Conservation (phyloP, 2,797 vertebrate species). For the Paratrypauchen microcephalus region DNA sequence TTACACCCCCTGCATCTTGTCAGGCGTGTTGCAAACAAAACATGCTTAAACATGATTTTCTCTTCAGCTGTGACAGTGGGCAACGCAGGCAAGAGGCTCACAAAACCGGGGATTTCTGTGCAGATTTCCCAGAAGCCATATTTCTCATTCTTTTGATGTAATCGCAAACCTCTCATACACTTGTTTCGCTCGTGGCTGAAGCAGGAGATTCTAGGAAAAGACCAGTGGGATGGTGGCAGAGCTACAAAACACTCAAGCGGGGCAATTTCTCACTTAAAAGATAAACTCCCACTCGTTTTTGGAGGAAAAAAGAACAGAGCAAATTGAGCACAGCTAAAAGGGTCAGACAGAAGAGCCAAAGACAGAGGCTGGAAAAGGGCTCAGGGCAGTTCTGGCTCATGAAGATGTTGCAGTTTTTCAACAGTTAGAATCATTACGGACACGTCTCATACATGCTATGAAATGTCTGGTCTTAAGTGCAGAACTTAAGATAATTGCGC, state of each 20-base stretch:
- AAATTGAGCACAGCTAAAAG: conserved; percentile 57
- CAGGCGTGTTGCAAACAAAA: background rate
- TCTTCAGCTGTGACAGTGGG: conserved; percentile 21
- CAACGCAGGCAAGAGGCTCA: conserved; percentile 35
- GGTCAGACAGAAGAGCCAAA: conserved; percentile 44
- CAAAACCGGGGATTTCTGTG: conserved; percentile 33
- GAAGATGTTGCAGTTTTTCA: conserved; percentile 41
- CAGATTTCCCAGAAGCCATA: conserved; percentile 24
- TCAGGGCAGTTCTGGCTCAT: conserved; percentile 23
- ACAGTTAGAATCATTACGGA: conserved; percentile 37
- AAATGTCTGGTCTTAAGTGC: conserved; percentile 22
- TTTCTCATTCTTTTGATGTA: conserved; percentile 60
- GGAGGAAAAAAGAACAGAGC: conserved; percentile 23
- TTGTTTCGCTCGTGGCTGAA: conserved; percentile 30
- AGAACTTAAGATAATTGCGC: conserved; percentile 43
- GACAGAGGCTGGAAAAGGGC: conserved; percentile 41
- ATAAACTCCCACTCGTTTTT: conserved; percentile 60
- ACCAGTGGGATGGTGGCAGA: conserved; percentile 32
- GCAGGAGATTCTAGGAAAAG: conserved; percentile 42
- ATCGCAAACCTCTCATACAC: conserved; percentile 31
- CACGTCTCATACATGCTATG: conserved; percentile 35
- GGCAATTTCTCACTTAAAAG: conserved; percentile 56
- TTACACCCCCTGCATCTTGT: background rate
- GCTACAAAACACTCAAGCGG: conserved; percentile 32
- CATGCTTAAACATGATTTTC: background rate